These are phyloP conservation scores for Xestia xanthographa DNA, from an alignment of 2,888 invertebrate species.

Conservation along the genomic window DNA sequence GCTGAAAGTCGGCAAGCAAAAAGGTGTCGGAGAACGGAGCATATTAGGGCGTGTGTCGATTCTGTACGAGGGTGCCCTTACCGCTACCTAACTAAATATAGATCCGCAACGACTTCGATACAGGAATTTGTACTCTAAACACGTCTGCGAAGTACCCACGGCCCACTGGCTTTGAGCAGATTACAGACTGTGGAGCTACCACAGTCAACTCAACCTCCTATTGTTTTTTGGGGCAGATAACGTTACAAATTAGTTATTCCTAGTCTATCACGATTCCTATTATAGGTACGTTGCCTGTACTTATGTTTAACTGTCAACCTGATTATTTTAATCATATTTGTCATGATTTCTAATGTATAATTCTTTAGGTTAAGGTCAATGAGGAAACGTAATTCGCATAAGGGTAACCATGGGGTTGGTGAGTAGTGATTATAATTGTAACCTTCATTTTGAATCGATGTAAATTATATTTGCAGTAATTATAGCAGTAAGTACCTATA, in stretches of 20 bases:
- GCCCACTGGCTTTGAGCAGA: conserved; percentile 66
- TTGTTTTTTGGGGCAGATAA: conserved; percentile 44
- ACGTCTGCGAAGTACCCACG: conserved; percentile 72
- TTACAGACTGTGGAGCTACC: conserved; percentile 62
- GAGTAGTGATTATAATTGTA: neutral
- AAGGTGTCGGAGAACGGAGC: conserved; percentile 72
- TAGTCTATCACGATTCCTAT: conserved; percentile 1
- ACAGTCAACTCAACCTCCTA: conserved; percentile 44
- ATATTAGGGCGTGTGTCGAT: conserved; percentile 72
- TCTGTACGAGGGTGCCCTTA: conserved; percentile 75
- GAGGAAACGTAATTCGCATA: conserved; percentile 15
- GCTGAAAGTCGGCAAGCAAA: conserved; percentile 74
- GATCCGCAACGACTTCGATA: conserved; percentile 76
- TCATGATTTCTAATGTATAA: conserved; percentile 14
- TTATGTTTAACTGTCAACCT: neutral
- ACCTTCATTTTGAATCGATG: neutral
- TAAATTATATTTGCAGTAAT: neutral
- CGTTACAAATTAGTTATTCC: conserved; percentile 17
- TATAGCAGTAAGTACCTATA: neutral
- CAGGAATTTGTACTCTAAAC: conserved; percentile 82
- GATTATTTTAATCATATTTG: neutral
- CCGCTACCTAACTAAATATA: conserved; percentile 82
- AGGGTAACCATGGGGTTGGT: conserved; percentile 30
- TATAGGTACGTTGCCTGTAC: neutral
- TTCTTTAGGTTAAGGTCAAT: conserved; percentile 28